A percentile compares a stretch with the other conserved stretches of the same genome.
Conservation (phyloP, 2,113 vertebrate genomes). For the Mus pahari region DNA sequence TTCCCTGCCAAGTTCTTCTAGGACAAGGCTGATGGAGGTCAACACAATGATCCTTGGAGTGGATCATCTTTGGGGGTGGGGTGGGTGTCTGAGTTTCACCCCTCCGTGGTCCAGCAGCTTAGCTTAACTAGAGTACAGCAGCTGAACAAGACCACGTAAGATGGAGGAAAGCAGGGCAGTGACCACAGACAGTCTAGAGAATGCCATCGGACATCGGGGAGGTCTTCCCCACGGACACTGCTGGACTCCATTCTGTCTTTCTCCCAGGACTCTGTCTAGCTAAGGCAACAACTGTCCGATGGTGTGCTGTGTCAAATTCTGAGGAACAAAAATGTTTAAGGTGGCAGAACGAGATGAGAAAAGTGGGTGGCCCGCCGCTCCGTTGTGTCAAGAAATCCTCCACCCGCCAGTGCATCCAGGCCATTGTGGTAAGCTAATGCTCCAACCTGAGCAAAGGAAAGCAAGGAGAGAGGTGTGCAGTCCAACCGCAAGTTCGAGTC, state of each 20-base stretch:
- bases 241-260: background rate
- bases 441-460: accelerated
- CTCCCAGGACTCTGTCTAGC: slow-evolving; percentile 65
- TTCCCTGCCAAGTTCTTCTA: background rate
- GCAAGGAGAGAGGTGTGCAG: background rate
- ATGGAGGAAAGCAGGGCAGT: background rate
- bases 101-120: background rate
- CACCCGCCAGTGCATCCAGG: background rate
- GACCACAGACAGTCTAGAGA: background rate
- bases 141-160: background rate
- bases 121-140: background rate
- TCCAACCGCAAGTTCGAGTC: accelerated
- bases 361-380: accelerated
- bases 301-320: slow-evolving; percentile 35
- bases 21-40: background rate
- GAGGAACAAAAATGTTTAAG: slow-evolving; percentile 48
- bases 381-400: background rate
- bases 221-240: accelerated
- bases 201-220: background rate
- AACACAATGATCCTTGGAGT: background rate
- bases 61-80: too few relatives aligned
- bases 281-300: background rate
- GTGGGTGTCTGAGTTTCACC: background rate
- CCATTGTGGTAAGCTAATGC: slow-evolving; percentile 64
- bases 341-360: background rate